Evolutionary conservation across 2,888 invertebrate genomes (phyloP), one percentile per base, ranked within the genome.

Genomic region (Drosophila picticornis): DNA sequence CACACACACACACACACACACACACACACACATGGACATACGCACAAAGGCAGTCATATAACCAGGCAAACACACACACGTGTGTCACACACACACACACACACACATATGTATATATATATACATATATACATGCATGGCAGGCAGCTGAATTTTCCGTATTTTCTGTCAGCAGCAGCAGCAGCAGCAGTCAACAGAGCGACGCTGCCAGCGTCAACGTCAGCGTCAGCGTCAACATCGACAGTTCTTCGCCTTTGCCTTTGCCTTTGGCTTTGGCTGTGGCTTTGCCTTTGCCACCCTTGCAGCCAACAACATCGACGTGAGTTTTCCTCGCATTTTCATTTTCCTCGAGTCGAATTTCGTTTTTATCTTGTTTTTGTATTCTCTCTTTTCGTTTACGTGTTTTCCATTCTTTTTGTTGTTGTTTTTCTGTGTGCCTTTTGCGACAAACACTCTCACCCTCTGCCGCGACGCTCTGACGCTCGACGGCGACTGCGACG

Each of bases 101-200:
- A 19, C 2, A 29, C 7, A n/a, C 2, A n/a, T 5, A 10, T 4
- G n/a, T 4, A 43, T 31, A 62, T 38, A 48, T 40, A 36, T 48
- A 36, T 51, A 46, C 1, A 43, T 16, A 10, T 9, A 11, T 3
- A 22, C 11, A 43, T 13, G 53, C 10, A 52, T 22, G 40, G 46
- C 57, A 65, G 63, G 73, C 70, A 68, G 72, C 66, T 75, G 69
- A 75, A 69, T 77, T 80, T 80, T 77, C 81, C 81, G 61, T 66
- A 50, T 69, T 78, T 77, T 75, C 64, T 16, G 46, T 7, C 46
- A 46, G 46, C 71, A 57, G 48, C n/a, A 66, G 29, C 27, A 27
- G 27, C 34, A 13, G 34, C 70, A 48, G 51, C 59, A 50, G 46
- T 25, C 34, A 29, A 58, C 55, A 50, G 71, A 62, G 67, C 57